Conservation (phyloP, 2,113 vertebrate species). For the Camelus bactrianus region DNA sequence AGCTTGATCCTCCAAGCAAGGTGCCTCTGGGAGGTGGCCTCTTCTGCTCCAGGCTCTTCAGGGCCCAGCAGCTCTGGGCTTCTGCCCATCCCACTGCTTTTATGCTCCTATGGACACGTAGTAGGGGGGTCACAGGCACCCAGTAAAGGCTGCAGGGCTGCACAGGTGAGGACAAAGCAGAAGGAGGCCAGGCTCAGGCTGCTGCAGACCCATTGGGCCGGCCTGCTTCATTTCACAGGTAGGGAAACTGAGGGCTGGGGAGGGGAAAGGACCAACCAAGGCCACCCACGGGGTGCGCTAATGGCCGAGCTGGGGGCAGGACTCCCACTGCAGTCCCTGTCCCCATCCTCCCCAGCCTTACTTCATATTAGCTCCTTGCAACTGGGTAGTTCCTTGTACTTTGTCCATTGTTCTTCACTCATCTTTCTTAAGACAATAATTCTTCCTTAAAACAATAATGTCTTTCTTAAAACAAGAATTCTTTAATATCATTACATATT, state of each 20-base stretch:
- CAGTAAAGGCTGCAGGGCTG: not conserved
- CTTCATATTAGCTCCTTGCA: not conserved
- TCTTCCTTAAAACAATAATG: too few relatives aligned
- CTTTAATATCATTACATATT: not conserved
- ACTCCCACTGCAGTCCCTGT: not conserved
- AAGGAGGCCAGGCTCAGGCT: not conserved
- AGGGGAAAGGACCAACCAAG: not conserved
- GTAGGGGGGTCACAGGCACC: too few relatives aligned
- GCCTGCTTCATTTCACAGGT: not conserved
- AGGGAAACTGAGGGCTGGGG: not conserved
- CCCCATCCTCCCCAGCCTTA: not conserved
- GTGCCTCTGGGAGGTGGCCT: too few relatives aligned
- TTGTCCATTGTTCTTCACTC: not conserved
- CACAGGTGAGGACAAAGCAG: not conserved
- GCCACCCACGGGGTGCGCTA: not conserved
- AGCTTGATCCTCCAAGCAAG: not conserved
- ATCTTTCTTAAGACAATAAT: too few relatives aligned
- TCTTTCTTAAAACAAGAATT: not conserved
- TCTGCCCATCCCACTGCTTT: not conserved
- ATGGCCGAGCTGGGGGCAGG: not conserved
- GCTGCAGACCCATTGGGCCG: not conserved
- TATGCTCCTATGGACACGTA: not conserved
- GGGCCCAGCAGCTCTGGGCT: not conserved
- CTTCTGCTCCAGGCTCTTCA: not conserved
- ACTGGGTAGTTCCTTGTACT: not conserved